Percentiles rank a stretch among this genome's conserved stretches.
These are phyloP conservation scores for Osmerus eperlanus DNA, from an alignment of 2,113 vertebrate genomes.

Conservation along the genomic window DNA sequence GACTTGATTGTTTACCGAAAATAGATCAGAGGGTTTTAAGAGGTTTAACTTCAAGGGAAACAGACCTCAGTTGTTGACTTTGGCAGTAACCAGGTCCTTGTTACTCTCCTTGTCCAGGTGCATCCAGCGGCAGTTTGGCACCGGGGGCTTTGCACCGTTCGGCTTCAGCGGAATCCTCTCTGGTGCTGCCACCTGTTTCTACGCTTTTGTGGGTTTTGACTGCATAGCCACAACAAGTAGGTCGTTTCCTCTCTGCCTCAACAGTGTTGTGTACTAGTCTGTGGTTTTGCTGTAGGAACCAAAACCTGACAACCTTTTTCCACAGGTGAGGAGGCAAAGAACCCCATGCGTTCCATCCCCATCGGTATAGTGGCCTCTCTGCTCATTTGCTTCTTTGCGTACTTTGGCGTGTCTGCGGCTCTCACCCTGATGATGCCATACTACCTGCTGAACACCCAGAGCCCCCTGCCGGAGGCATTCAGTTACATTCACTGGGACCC, in stretches of 20 bases:
- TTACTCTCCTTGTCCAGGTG: background rate
- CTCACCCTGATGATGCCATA: slow-evolving; percentile 97
- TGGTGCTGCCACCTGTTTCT: slow-evolving; percentile 95
- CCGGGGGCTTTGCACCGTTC: slow-evolving; percentile 87
- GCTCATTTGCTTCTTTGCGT: slow-evolving; percentile 91
- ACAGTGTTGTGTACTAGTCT: background rate
- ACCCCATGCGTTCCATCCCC: slow-evolving; percentile 91
- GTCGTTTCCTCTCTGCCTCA: slow-evolving; percentile 22
- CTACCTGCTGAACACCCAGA: slow-evolving; percentile 80
- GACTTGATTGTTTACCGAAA: background rate
- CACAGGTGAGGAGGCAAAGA: slow-evolving; percentile 91
- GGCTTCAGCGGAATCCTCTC: slow-evolving; percentile 82
- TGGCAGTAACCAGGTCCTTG: background rate
- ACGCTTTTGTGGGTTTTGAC: slow-evolving; percentile 96
- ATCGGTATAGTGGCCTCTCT: slow-evolving; percentile 90
- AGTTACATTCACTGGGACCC: slow-evolving; percentile 81
- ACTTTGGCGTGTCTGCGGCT: slow-evolving; percentile 90
- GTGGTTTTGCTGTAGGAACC: background rate
- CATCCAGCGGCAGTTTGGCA: slow-evolving; percentile 64
- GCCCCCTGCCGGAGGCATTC: slow-evolving; percentile 91
- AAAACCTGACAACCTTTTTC: background rate
- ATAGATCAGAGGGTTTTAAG: background rate
- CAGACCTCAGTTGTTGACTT: background rate
- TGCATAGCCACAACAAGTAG: slow-evolving; percentile 97
- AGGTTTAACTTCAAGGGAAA: background rate